Evolutionary conservation across 1,140 invertebrate genomes (phyloP).

Genomic region (Zaprionus vittiger): DNA sequence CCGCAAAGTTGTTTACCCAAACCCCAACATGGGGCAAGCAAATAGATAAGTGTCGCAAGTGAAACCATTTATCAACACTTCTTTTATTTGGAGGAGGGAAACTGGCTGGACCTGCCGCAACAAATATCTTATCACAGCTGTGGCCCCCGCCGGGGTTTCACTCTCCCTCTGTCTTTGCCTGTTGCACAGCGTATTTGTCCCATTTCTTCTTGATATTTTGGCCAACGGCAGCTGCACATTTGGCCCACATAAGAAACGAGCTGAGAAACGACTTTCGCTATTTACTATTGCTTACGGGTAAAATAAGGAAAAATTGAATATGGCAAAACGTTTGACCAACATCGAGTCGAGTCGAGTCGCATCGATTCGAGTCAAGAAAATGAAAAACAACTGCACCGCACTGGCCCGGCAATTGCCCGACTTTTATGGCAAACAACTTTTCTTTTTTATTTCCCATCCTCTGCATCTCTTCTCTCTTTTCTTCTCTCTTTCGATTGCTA

Average conservation of each 20-base stretch:
- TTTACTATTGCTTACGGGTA: slow-evolving; percentile 34
- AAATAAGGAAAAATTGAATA: slow-evolving; percentile 59
- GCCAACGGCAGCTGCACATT: slow-evolving; percentile 62
- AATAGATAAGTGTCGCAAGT: slow-evolving; percentile 13
- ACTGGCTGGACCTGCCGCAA: slow-evolving; percentile 5
- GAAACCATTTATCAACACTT: slow-evolving; percentile 30
- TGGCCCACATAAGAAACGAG: slow-evolving; percentile 77
- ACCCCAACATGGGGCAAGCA: not conserved
- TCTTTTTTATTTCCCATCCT: slow-evolving; percentile 45
- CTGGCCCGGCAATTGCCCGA: slow-evolving; percentile 51
- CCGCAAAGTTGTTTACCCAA: not conserved
- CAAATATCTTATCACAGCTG: slow-evolving; percentile 25
- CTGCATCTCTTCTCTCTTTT: too few species aligned
- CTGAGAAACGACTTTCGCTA: slow-evolving; percentile 78
- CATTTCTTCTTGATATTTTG: slow-evolving; percentile 10
- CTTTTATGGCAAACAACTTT: slow-evolving; percentile 67
- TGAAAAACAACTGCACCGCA: slow-evolving; percentile 59
- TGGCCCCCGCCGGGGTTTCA: slow-evolving; percentile 17
- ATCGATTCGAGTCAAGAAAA: slow-evolving; percentile 47
- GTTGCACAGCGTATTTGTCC: slow-evolving; percentile 17
- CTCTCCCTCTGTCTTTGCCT: slow-evolving; percentile 1
- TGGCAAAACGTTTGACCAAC: slow-evolving; percentile 70
- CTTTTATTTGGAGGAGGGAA: not conserved
- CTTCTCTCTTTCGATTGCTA: not conserved
- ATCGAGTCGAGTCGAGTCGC: slow-evolving; percentile 12